Evolutionary conservation across 2,113 vertebrate species (phyloP), one percentile per base, ranked within the genome.

Genomic region (Callorhinus ursinus): DNA sequence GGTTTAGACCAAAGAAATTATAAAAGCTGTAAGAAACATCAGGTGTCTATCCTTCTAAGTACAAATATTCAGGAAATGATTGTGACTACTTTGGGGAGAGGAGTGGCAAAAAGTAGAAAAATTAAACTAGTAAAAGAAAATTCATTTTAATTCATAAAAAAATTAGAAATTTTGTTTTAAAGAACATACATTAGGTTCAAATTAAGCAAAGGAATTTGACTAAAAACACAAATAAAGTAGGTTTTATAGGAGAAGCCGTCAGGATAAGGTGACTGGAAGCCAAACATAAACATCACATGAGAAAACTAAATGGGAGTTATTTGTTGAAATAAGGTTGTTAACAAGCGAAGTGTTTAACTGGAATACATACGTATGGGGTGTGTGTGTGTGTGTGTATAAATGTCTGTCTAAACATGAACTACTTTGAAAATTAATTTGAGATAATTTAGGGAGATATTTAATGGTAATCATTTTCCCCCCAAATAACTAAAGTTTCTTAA

Each of bases 401-500:
- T 69, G 33, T 36, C 33, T 7, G 0, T 69, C 33, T 69, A 69
- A 36, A 69, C 67, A 96, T 8, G 22, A 90, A 63, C 9, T 95
- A 61, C 28, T 89, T 7, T 86, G 88, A 95, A 95, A 90, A 90
- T 22, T 90, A 90, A 69, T 42, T 85, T 83, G 69, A 94, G 36
- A 76, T 79, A 79, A 86, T 63, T 87, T 80, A 96, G 46, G 72
- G 22, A 93, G 59, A 21, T 74, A 92, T 59, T 92, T 46, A 90
- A 16, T n/a, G 53, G 18, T 33, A 84, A 76, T 89, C 16, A 16
- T 65, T 33, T 31, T 90, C 86, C 0, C 21, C 22, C 65, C 7
- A 93, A 5, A 28, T 59, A 96, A 95, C 7, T 76, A 31, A 91
- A 87, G 26, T 72, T 88, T 88, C 39, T 72, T 90, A 88, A 22